phyloP scores from a whole-genome alignment of 2,113 vertebrate genomes.

The Peromyscus maniculatus region DNA sequence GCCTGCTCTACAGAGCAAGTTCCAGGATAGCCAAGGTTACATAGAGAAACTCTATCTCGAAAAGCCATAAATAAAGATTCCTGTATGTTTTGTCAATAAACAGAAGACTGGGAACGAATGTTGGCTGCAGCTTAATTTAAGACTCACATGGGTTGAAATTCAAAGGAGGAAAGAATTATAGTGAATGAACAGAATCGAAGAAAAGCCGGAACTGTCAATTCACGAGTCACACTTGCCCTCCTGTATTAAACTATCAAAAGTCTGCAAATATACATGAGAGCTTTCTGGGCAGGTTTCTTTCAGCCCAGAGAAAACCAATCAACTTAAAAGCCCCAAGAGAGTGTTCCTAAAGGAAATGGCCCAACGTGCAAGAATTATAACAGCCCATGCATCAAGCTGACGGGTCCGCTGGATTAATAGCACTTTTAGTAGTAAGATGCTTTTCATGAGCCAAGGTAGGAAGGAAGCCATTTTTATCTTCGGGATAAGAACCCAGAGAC shows the following conservation, averaged over 20 bases:
- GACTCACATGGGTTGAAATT: not conserved
- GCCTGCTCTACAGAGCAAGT: not conserved
- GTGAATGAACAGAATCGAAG: not conserved
- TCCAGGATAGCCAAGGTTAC: not conserved
- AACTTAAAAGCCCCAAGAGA: constrained; percentile 75
- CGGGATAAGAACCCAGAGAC: constrained; percentile 27
- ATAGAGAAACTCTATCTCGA: not conserved
- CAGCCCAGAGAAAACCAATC: constrained; percentile 70
- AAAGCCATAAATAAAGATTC: not conserved
- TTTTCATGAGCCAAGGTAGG: constrained; percentile 63
- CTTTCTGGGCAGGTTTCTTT: constrained; percentile 27
- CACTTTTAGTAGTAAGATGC: constrained; percentile 65
- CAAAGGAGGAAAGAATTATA: not conserved
- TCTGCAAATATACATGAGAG: constrained; percentile 10
- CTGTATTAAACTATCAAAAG: not conserved
- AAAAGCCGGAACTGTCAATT: not conserved
- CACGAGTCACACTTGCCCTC: not conserved
- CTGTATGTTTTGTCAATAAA: not conserved
- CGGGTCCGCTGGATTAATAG: not conserved
- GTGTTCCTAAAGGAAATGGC: constrained; percentile 65
- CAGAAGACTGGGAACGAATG: not conserved
- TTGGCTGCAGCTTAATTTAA: not conserved
- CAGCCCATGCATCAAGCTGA: not conserved
- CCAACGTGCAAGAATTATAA: constrained; percentile 49
- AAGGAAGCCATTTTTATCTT: constrained; percentile 69